Evolutionary conservation across 2,113 vertebrate genomes (phyloP), one percentile per base, ranked within the genome.

Genomic region (Lepisosteus osseus): DNA sequence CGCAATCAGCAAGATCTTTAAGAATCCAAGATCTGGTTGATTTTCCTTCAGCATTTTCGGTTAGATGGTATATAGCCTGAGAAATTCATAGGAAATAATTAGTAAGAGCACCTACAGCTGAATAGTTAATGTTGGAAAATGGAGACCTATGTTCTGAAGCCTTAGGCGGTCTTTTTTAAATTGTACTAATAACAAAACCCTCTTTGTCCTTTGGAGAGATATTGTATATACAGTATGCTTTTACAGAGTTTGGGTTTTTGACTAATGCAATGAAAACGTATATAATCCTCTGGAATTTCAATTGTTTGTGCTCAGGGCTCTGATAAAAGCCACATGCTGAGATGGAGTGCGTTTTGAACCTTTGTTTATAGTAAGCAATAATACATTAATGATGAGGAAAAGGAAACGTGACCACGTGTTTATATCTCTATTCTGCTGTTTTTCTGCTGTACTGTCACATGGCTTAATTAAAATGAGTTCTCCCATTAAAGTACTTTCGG

Each of bases 241-340:
- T 54, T 3, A 15, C 56, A 66, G 63, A 55, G 47, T 15, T n/a
- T n/a, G 56, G 71, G 54, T 66, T 66, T 51, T 51, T 9, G 5
- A 51, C 47, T 51, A 51, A 51, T 51, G 5, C 47, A 56, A 56
- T 65, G 71, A 42, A 41, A 4, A 57, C 40, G 17, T 62, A 43
- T 54, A 12, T 17, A 40, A 67, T 4, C 45, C 11, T 15, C 3
- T 54, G 11, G 9, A 54, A 54, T 40, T 54, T 67, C 65, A 7
- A 8, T 56, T 29, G 66, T 62, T 70, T 15, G 40, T 7, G 42
- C 12, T 12, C 63, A 41, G 41, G 54, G 59, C 41, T 45, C 29
- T 64, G 57, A 62, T 57, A 61, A 13, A 77, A 74, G 64, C 47
- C 41, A 64, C 41, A 56, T 12, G 67, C 5, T 69, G 7, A 45